Conservation (phyloP, 2,888 invertebrate genomes). For the Hirtodrosophila alboralis region DNA sequence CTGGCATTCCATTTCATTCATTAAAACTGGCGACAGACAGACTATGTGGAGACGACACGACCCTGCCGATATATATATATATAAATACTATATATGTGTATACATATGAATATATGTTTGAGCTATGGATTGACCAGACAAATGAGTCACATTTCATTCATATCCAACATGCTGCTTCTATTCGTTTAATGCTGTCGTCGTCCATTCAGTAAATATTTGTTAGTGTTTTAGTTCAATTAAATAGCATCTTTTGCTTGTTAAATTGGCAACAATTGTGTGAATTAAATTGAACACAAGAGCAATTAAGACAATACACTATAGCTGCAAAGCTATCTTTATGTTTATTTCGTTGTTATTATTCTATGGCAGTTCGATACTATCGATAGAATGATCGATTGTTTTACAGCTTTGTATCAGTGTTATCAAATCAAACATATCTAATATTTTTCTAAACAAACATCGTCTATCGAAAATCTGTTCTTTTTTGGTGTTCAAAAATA, state of each 20-base stretch:
- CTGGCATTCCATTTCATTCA: constrained; percentile 76
- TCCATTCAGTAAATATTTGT: constrained; percentile 49
- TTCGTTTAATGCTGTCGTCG: constrained; percentile 21
- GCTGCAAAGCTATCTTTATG: too few relatives aligned
- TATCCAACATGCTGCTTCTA: constrained; percentile 29
- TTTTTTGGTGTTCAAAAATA: too few relatives aligned
- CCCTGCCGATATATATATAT: constrained; percentile 21
- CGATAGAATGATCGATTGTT: too few relatives aligned
- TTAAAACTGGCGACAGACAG: constrained; percentile 76
- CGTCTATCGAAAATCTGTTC: too few relatives aligned
- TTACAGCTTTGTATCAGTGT: too few relatives aligned
- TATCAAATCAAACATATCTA: too few relatives aligned
- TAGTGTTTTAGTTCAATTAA: constrained; percentile 45
- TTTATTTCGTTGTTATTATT: too few relatives aligned
- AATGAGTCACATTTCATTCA: constrained; percentile 59
- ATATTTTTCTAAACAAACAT: too few relatives aligned
- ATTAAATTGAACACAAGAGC: constrained; percentile 35
- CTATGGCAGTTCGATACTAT: too few relatives aligned
- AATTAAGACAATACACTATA: constrained; percentile 35
- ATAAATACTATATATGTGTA: constrained; percentile 2
- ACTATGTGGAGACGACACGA: constrained; percentile 62
- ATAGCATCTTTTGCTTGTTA: constrained; percentile 36
- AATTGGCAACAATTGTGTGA: constrained; percentile 51
- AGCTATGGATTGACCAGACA: constrained; percentile 42
- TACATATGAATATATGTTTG: neutral